Conservation (phyloP, 2,888 invertebrate genomes). For the Drosophila lacicola region DNA sequence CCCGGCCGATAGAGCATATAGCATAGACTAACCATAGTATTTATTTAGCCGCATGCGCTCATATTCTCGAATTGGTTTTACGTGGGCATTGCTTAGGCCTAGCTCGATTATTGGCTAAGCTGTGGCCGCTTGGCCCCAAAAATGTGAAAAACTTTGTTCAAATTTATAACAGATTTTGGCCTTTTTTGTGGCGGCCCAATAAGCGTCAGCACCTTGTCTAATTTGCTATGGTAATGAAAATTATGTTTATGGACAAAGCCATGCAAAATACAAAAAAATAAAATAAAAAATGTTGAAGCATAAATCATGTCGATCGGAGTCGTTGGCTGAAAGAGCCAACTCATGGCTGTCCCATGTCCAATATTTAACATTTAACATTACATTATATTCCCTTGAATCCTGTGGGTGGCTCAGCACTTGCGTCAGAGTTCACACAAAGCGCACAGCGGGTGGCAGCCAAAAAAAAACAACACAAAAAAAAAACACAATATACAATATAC, state of each 20-base stretch:
- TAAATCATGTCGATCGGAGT: constrained; percentile 62
- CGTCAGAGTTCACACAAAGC: constrained; percentile 63
- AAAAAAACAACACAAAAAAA: constrained; percentile 10
- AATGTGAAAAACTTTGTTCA: constrained; percentile 19
- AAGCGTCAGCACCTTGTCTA: constrained; percentile 82
- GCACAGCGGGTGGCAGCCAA: constrained; percentile 58
- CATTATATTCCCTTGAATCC: constrained; percentile 53
- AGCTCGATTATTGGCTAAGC: constrained; percentile 50
- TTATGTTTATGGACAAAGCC: constrained; percentile 63
- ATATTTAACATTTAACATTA: constrained; percentile 43
- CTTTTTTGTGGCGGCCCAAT: constrained; percentile 61
- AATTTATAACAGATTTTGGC: constrained; percentile 58
- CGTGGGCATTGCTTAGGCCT: constrained; percentile 36
- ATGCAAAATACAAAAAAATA: constrained; percentile 50
- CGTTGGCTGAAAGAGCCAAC: constrained; percentile 53
- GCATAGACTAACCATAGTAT: constrained; percentile 8
- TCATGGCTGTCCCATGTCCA: constrained; percentile 50
- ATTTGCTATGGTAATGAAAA: constrained; percentile 81
- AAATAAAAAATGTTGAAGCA: constrained; percentile 36
- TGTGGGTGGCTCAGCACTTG: constrained; percentile 72
- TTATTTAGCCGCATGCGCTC: constrained; percentile 43
- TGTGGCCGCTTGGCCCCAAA: constrained; percentile 14
- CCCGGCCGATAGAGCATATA: constrained; percentile 18
- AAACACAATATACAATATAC: background rate
- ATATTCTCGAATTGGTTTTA: constrained; percentile 32